Percentiles rank a stretch among this genome's conserved stretches.
phyloP scores from a whole-genome alignment of 1,140 invertebrate species.

The Sycophaga agraensis region DNA sequence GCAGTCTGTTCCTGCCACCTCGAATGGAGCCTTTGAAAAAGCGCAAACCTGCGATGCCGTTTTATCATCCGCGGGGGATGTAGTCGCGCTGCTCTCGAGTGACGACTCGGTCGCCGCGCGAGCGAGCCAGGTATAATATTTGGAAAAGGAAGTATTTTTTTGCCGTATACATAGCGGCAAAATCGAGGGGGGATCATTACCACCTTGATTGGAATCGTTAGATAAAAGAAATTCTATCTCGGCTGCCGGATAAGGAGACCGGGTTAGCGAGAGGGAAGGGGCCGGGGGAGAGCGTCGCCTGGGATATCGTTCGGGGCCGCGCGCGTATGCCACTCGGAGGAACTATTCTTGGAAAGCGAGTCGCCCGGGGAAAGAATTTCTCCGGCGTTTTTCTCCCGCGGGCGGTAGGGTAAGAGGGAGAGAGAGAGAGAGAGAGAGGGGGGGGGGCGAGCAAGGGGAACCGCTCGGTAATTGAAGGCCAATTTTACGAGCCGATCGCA shows the following conservation, averaged over 20 bases:
- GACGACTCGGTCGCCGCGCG: no score
- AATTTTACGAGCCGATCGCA: not conserved
- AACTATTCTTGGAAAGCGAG: slow-evolving; percentile 9
- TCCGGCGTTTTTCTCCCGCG: not conserved
- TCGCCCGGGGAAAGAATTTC: not conserved
- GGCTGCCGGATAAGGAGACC: not conserved
- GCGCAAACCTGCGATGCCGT: no score
- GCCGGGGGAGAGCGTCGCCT: not conserved
- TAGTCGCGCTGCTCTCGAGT: no score
- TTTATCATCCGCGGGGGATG: no score
- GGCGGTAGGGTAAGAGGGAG: not conserved
- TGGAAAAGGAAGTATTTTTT: no score
- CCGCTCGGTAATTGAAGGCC: not conserved
- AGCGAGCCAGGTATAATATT: no score
- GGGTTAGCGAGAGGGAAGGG: not conserved
- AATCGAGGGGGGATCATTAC: slow-evolving; percentile 5
- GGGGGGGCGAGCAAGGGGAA: no score
- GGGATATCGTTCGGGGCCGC: not conserved
- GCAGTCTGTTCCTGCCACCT: no score
- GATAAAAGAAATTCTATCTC: slow-evolving; percentile 25
- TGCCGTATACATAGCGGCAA: no score
- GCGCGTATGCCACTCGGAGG: not conserved
- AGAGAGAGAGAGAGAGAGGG: no score
- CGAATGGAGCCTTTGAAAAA: no score
- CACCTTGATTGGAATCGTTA: slow-evolving; percentile 16